Conservation (phyloP, 23 tunicate genomes). For the Aplidium turbinatum region DNA sequence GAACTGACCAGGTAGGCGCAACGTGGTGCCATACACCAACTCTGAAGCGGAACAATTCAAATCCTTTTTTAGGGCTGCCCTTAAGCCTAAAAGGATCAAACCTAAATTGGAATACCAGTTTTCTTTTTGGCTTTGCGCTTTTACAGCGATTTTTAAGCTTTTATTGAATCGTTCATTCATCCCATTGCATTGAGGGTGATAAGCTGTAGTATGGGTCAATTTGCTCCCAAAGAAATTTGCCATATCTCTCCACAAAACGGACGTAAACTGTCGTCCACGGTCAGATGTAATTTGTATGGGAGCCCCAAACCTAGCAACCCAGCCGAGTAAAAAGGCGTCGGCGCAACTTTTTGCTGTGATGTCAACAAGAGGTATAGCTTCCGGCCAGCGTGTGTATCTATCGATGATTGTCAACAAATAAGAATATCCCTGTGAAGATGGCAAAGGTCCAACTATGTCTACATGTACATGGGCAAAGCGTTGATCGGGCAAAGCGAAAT, state of each 20-base stretch:
- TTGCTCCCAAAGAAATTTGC: conserved; percentile 15
- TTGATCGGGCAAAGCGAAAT: neutral
- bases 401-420: conserved; percentile 15
- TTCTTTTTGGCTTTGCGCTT: conserved; percentile 1
- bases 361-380: conserved; percentile 19
- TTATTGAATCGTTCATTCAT: neutral
- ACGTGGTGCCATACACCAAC: conserved; percentile 5
- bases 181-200: conserved; percentile 28
- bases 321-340: conserved; percentile 33
- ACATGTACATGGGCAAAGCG: conserved; percentile 22
- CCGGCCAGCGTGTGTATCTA: conserved; percentile 22
- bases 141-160: conserved; percentile 17
- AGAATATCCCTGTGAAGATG: neutral
- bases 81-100: conserved; percentile 14
- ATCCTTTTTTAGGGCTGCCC: conserved; percentile 2
- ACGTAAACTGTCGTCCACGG: conserved; percentile 38
- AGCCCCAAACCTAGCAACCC: conserved; percentile 21
- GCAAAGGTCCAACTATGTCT: conserved; percentile 44
- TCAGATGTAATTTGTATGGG: conserved; percentile 21
- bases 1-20: conserved; percentile 3
- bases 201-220: conserved; percentile 20
- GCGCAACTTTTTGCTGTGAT: conserved; percentile 36
- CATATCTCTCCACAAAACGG: conserved; percentile 15
- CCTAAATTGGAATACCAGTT: conserved; percentile 31
- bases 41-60: neutral